Evolutionary conservation across 2,797 vertebrate species (phyloP), one percentile per base, ranked within the genome.

Genomic region (Anguilla marmorata): DNA sequence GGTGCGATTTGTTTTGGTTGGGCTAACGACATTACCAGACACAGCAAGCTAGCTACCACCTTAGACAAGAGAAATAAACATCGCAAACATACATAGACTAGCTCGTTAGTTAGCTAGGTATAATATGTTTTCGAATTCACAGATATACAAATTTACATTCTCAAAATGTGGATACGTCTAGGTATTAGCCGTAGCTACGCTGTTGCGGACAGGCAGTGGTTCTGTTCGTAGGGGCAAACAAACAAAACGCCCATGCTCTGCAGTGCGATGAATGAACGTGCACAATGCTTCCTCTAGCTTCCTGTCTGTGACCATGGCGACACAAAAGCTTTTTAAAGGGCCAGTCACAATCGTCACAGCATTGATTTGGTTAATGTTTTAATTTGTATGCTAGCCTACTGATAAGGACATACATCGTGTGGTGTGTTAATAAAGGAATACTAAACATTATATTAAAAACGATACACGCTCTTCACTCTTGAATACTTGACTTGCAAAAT

Each of bases 221-320:
- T 50, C 7, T 80, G 41, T 24, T 80, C 16, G 16, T 37, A 2
- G 41, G 41, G 41, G 48, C 33, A 66, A 85, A 85, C 45, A 66
- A 24, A 24, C 33, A 63, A 8, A 3, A 24, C 21, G 8, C 37
- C 60, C 21, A 66, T 66, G 21, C 48, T 41, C 45, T 27, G 58
- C 85, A 86, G 41, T 69, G 60, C 37, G 66, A 19, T 9, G 37
- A 86, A 16, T 69, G 45, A 86, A 85, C 24, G 72, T 37, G 41
- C 79, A 9, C 45, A 82, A 82, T 3, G 79, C 6, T 82, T 50
- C 56, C 24, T 85, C 24, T 60, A 69, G 24, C 85, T 86, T 86
- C 85, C 85, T 60, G 85, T 66, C 21, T 27, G 85, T 69, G 63
- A 45, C 85, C 85, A 86, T 86, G 85, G 85, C 30, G 85, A 86